Conservation (phyloP, 2,888 invertebrate species). For the Hofmannophila pseudospretella region DNA sequence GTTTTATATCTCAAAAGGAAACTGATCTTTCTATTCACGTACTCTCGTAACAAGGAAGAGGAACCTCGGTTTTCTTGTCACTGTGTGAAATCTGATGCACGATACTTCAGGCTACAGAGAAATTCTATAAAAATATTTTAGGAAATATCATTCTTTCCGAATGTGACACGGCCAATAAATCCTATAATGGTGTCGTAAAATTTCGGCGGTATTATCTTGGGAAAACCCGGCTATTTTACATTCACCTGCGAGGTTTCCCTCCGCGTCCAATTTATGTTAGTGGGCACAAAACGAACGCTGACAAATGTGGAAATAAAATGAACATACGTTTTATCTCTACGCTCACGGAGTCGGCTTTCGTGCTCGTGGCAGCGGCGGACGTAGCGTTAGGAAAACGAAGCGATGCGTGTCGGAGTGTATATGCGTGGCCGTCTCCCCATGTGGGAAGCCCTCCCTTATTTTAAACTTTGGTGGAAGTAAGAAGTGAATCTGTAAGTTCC, state of each 20-base stretch:
- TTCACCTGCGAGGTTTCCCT: slow-evolving; percentile 76
- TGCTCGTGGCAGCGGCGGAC: slow-evolving; percentile 27
- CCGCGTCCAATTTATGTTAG: slow-evolving; percentile 77
- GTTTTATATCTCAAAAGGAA: too few species aligned
- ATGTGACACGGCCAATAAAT: slow-evolving; percentile 74
- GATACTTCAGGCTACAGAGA: slow-evolving; percentile 21
- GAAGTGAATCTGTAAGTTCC: too few species aligned
- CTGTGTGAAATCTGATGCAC: slow-evolving; percentile 11
- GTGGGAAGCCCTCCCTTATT: slow-evolving; percentile 26
- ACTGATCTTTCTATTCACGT: slow-evolving; percentile 4
- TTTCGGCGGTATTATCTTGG: slow-evolving; percentile 74
- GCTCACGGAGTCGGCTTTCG: slow-evolving; percentile 61
- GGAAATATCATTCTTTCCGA: slow-evolving; percentile 58
- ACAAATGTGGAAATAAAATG: slow-evolving; percentile 78
- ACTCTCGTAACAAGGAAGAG: slow-evolving; percentile 2
- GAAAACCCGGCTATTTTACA: slow-evolving; percentile 75
- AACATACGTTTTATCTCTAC: slow-evolving; percentile 75
- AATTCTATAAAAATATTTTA: slow-evolving; percentile 52
- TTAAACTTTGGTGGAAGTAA: too few species aligned
- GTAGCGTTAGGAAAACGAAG: slow-evolving; percentile 12
- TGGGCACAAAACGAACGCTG: slow-evolving; percentile 77
- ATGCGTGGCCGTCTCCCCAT: slow-evolving; percentile 2
- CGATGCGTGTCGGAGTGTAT: slow-evolving; percentile 16
- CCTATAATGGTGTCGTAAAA: slow-evolving; percentile 75
- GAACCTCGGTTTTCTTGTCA: slow-evolving; percentile 5